Conservation (phyloP, 2,888 invertebrate species). For the Trissonchulus sp. region DNA sequence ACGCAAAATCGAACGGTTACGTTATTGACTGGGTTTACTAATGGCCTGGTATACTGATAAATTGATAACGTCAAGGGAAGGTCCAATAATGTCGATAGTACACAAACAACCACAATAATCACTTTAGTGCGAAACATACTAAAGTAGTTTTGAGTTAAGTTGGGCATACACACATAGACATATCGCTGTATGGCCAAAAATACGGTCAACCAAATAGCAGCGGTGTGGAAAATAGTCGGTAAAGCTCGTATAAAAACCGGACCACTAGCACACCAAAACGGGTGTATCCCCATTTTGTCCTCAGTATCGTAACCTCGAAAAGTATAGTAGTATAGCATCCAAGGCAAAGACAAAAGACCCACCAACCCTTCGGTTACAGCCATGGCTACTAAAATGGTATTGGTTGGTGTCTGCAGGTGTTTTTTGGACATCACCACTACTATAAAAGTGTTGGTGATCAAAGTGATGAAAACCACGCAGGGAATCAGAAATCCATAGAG, state of each 20-base stretch:
- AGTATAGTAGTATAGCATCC: constrained; percentile 47
- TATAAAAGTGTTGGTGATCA: constrained; percentile 25
- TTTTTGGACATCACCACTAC: constrained; percentile 24
- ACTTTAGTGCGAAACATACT: background rate
- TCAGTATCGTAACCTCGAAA: constrained; percentile 41
- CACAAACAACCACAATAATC: background rate
- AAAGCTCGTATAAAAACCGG: constrained; percentile 59
- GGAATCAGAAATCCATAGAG: constrained; percentile 25
- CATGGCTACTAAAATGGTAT: constrained; percentile 47
- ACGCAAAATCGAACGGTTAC: background rate
- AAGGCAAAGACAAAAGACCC: constrained; percentile 46
- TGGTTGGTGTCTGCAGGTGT: constrained; percentile 30
- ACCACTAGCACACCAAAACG: constrained; percentile 48
- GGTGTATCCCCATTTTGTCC: constrained; percentile 32
- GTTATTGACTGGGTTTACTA: background rate
- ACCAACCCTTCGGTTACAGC: constrained; percentile 46
- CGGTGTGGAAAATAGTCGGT: constrained; percentile 83
- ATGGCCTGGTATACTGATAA: background rate
- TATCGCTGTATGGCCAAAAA: constrained; percentile 84
- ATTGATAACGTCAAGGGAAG: background rate
- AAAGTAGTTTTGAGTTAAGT: background rate
- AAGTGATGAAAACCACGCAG: constrained; percentile 9
- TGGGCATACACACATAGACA: constrained; percentile 71
- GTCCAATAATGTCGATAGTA: background rate
- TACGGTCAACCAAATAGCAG: constrained; percentile 85